A percentile compares a stretch with the other conserved stretches of the same genome.
These are phyloP conservation scores for Hemicrepidius hirtus DNA, from an alignment of 2,888 invertebrate species.

Conservation along the genomic window DNA sequence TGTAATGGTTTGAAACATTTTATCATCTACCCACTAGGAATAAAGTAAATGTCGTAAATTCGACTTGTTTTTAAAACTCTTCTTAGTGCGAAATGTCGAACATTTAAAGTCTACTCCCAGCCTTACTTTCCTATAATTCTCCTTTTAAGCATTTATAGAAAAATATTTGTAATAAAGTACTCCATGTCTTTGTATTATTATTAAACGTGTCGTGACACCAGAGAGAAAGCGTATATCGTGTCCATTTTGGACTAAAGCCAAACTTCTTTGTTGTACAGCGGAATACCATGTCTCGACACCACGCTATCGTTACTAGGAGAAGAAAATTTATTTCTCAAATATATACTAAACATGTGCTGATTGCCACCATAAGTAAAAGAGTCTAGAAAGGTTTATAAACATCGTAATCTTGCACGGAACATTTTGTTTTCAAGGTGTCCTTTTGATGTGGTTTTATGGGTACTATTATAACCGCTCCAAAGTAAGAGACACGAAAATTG, in stretches of 20 bases:
- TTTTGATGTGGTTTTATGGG: conserved; percentile 26
- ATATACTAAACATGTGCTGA: conserved; percentile 24
- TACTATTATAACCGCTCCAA: conserved; percentile 7
- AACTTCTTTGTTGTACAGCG: conserved; percentile 18
- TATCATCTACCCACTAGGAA: no score
- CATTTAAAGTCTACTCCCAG: no score
- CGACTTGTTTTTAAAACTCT: no score
- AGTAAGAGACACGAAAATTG: background rate
- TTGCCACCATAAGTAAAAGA: conserved; percentile 22
- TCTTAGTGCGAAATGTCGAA: no score
- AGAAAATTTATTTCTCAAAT: conserved; percentile 23
- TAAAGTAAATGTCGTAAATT: no score
- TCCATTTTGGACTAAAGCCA: conserved; percentile 19
- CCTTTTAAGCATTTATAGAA: no score
- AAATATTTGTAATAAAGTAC: background rate
- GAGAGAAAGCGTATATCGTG: conserved; percentile 15
- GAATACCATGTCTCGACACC: conserved; percentile 18
- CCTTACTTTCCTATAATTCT: no score
- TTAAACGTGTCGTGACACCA: conserved; percentile 7
- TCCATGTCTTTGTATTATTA: conserved; percentile 14
- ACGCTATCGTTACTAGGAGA: conserved; percentile 13
- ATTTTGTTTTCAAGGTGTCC: conserved; percentile 30
- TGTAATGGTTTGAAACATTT: background rate
- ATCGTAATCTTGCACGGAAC: conserved; percentile 21
- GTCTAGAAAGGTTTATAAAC: conserved; percentile 8